Evolutionary conservation across 2,888 invertebrate species (phyloP), one percentile per base, ranked within the genome.

Genomic region (Hydropsyche betteni): DNA sequence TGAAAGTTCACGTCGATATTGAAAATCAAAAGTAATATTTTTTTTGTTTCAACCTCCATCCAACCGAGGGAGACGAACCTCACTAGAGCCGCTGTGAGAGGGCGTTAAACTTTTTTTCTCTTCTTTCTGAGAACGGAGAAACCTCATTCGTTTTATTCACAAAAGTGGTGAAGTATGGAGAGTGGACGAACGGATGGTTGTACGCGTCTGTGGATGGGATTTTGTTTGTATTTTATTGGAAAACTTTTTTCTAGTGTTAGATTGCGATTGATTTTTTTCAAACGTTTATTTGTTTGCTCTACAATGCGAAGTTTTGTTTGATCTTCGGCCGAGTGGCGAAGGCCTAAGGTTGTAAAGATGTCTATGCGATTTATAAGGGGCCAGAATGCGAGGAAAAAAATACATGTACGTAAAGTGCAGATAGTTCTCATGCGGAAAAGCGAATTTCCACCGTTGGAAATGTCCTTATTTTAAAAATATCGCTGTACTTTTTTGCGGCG

Each of bases 171-270:
- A 70, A 52, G 51, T 70, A 70, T 53, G 70, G 52, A 33, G 70
- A 53, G 70, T 51, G 53, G 70, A 51, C 69, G 24, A 24, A 69
- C 69, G 68, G 7, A 68, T 16, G 50, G 5, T 10, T 24, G 7
- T 38, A 38, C n/a, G 38, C 10, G 4, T 34, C 36, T 12, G 55
- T 4, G 61, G 38, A 38, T n/a, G 68, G 52, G 51, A 69, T 76
- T 76, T 74, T 76, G 69, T 76, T 74, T 70, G 70, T 75, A 55
- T 76, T 76, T 76, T 76, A 74, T 76, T 74, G 74, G 69, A 74
- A 74, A 76, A 76, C 76, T 76, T 76, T 74, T 74, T 74, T 74
- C 53, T 69, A 52, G 74, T 61, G 69, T 76, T 74, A 52, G 72
- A 51, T 64, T 44, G 52, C 75, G 68, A 75, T 74, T 70, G 77